These are phyloP conservation scores for Sylvietta virens DNA, from an alignment of 2,113 vertebrate genomes.

Conservation along the genomic window DNA sequence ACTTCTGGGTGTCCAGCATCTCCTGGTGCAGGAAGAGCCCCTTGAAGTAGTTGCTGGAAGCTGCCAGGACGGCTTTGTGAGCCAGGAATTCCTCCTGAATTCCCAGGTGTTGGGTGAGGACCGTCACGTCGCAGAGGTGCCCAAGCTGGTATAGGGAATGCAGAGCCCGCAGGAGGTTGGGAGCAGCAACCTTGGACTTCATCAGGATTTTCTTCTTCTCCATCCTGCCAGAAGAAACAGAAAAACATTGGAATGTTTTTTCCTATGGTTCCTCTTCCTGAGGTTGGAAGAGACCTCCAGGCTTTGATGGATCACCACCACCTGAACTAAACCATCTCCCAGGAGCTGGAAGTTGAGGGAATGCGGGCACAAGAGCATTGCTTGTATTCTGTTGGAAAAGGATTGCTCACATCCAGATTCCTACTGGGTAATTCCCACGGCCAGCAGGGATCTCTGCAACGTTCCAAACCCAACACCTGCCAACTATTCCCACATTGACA, in stretches of 20 bases:
- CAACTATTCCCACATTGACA: rapidly evolving
- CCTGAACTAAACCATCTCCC: background rate
- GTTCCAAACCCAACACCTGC: background rate
- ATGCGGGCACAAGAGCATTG: rapidly evolving
- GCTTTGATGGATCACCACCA: background rate
- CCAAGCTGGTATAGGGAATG: slow-evolving; percentile 49
- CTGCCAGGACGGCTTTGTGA: slow-evolving; percentile 66
- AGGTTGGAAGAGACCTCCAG: background rate
- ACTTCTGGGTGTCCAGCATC: slow-evolving; percentile 21
- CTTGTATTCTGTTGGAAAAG: background rate
- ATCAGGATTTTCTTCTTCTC: slow-evolving; percentile 62
- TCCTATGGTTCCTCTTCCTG: background rate
- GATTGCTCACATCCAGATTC: background rate
- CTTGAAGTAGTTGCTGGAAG: slow-evolving; percentile 72
- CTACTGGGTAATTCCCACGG: background rate
- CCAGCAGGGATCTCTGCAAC: background rate
- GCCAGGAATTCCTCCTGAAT: slow-evolving; percentile 62
- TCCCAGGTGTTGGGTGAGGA: slow-evolving; percentile 51
- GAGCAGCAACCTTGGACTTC: slow-evolving; percentile 63
- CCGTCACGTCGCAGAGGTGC: slow-evolving; percentile 57
- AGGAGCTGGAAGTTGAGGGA: background rate
- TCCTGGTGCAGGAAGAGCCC: slow-evolving; percentile 62
- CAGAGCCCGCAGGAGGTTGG: slow-evolving; percentile 60
- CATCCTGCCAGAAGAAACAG: slow-evolving; percentile 46
- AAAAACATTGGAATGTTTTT: background rate